These are phyloP conservation scores for Hedya salicella DNA, from an alignment of 2,888 invertebrate genomes.

Conservation along the genomic window DNA sequence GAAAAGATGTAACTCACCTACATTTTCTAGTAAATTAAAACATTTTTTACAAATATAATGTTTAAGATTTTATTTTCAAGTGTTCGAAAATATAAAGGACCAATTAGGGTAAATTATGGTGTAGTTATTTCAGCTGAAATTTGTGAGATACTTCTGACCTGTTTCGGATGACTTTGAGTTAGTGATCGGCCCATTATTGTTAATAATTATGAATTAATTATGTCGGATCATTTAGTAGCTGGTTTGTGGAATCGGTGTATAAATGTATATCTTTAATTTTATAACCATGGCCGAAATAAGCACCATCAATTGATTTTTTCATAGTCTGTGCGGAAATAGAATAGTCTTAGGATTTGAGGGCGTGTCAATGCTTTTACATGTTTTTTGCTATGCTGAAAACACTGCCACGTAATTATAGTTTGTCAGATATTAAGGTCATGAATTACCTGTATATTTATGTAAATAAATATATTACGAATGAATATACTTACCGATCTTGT, in stretches of 20 bases:
- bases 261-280: too few species aligned
- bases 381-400: too few species aligned
- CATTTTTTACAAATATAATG: not conserved
- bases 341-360: too few species aligned
- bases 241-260: not conserved
- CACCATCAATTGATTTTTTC: too few species aligned
- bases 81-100: constrained; percentile 18
- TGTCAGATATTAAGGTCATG: too few species aligned
- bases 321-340: too few species aligned
- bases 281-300: too few species aligned
- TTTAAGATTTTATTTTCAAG: constrained; percentile 33
- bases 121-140: constrained; percentile 30
- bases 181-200: constrained; percentile 12
- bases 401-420: too few species aligned
- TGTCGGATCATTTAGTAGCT: not conserved
- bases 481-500: too few species aligned
- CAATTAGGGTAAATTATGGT: constrained; percentile 35
- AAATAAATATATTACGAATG: too few species aligned
- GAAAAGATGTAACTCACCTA: constrained; percentile 9
- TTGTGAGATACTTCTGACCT: constrained; percentile 16
- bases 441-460: too few species aligned
- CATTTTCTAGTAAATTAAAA: not conserved
- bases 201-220: not conserved
- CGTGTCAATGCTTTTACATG: too few species aligned
- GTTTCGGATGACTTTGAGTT: constrained; percentile 10